These are phyloP conservation scores for Rhopalosiphum padi DNA, from an alignment of 1,140 invertebrate genomes.

Conservation along the genomic window DNA sequence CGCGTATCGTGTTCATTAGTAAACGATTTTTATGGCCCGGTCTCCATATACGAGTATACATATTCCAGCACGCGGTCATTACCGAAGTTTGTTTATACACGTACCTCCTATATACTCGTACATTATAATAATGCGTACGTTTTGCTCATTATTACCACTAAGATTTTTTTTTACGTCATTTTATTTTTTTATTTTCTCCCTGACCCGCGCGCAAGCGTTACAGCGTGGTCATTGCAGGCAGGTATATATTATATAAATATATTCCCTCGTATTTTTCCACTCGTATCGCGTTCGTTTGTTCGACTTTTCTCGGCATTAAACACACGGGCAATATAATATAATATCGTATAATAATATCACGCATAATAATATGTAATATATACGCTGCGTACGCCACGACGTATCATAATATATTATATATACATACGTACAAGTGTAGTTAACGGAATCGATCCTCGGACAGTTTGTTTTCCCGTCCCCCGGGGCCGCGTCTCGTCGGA, in stretches of 20 bases:
- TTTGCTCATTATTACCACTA: slow-evolving; percentile 13
- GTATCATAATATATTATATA: neutral
- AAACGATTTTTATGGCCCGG: slow-evolving; percentile 41
- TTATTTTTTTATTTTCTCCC: neutral
- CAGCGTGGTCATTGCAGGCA: neutral
- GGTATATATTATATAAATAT: neutral
- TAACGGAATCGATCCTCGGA: slow-evolving; percentile 44
- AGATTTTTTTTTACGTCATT: too few species aligned
- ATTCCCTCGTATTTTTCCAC: neutral
- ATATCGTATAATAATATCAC: neutral
- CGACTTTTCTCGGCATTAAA: neutral
- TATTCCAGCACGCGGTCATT: neutral
- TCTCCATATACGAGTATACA: neutral
- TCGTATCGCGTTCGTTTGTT: neutral
- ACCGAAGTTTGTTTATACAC: slow-evolving; percentile 25
- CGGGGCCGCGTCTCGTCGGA: neutral
- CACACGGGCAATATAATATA: neutral
- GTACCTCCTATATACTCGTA: neutral
- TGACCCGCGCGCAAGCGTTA: neutral
- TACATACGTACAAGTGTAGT: neutral
- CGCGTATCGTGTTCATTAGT: slow-evolving; percentile 45
- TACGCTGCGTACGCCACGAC: neutral
- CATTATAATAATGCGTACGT: neutral
- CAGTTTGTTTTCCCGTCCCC: slow-evolving; percentile 47
- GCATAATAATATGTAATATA: neutral